These are phyloP conservation scores for Daubentonia madagascariensis DNA, from an alignment of 2,113 vertebrate species.

Conservation along the genomic window DNA sequence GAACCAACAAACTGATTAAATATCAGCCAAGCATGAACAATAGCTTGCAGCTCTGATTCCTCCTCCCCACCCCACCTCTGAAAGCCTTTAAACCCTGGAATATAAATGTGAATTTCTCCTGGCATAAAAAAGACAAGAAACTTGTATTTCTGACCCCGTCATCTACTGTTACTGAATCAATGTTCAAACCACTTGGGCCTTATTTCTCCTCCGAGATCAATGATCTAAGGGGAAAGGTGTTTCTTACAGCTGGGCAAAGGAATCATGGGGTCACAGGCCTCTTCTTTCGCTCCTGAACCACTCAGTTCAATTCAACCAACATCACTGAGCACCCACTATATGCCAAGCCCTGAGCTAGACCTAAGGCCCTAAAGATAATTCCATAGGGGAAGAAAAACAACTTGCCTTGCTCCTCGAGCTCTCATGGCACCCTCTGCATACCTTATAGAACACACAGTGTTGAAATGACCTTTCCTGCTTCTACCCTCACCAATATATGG, in stretches of 20 bases:
- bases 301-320: background rate
- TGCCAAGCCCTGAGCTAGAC: background rate
- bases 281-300: background rate
- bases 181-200: background rate
- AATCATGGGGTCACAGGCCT: background rate
- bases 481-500: background rate
- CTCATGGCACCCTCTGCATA: background rate
- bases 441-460: background rate
- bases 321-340: background rate
- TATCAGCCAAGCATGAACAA: slow-evolving; percentile 68
- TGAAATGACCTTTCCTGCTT: background rate
- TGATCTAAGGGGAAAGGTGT: background rate
- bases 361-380: background rate
- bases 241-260: background rate
- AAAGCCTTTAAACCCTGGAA: slow-evolving; percentile 49
- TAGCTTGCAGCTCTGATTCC: slow-evolving; percentile 28
- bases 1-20: slow-evolving; percentile 74
- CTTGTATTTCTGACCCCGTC: background rate
- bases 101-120: slow-evolving; percentile 23
- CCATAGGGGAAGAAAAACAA: background rate
- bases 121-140: background rate
- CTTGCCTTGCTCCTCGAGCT: background rate
- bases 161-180: background rate
- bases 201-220: background rate
- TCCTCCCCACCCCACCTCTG: slow-evolving; percentile 4